Percentiles rank a stretch among this genome's conserved stretches.
Conservation (phyloP, 2,888 invertebrate species). For the Pristionchus fissidentatus region DNA sequence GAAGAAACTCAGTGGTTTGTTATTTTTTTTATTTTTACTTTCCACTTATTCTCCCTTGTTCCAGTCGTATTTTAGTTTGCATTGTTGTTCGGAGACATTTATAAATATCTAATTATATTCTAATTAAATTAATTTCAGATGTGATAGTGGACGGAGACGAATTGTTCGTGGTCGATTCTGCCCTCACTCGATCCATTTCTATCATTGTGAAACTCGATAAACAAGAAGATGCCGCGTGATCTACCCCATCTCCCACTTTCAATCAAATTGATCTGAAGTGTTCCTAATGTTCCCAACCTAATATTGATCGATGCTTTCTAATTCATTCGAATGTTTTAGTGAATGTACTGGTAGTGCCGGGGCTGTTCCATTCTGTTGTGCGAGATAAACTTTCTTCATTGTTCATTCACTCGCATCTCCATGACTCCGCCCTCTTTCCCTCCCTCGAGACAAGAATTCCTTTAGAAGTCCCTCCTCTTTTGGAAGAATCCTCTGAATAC, state of each 20-base stretch:
- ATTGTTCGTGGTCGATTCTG: conserved; percentile 91
- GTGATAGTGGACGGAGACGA: conserved; percentile 89
- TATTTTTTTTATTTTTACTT: background rate
- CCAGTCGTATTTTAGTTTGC: background rate
- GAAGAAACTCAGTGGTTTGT: conserved; percentile 83
- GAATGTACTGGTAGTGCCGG: conserved; percentile 19
- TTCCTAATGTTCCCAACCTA: background rate
- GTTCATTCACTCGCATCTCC: conserved; percentile 14
- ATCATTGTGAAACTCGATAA: conserved; percentile 75
- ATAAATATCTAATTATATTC: background rate
- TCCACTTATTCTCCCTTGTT: background rate
- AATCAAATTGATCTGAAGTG: too few relatives aligned
- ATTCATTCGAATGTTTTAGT: background rate
- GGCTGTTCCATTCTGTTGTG: conserved; percentile 27
- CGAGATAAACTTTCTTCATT: conserved; percentile 31
- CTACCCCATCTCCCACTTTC: background rate
- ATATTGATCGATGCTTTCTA: too few relatives aligned
- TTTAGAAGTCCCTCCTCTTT: background rate
- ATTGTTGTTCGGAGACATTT: background rate
- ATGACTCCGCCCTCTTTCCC: background rate
- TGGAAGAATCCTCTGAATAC: background rate
- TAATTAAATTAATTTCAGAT: conserved; percentile 79
- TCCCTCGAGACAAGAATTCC: background rate
- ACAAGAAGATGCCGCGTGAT: conserved; percentile 43
- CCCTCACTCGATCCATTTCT: conserved; percentile 82